Conservation (phyloP, 2,888 invertebrate genomes). For the Drosophila phalerata region DNA sequence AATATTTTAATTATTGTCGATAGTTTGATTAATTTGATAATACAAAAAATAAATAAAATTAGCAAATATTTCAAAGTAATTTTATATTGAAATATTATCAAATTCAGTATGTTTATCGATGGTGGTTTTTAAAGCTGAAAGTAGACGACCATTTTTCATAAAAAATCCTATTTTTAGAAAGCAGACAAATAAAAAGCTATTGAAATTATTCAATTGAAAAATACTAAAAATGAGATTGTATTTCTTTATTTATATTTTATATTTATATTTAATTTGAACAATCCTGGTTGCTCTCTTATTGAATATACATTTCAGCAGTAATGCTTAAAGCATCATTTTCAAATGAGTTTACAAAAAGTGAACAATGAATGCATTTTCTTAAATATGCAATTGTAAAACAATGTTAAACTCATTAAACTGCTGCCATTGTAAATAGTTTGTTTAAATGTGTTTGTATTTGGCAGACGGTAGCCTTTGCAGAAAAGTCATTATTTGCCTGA, state of each 20-base stretch:
- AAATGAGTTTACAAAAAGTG: conserved; percentile 19
- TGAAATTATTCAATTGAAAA: too few species aligned
- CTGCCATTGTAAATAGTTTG: conserved; percentile 27
- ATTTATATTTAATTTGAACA: too few species aligned
- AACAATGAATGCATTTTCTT: conserved; percentile 27
- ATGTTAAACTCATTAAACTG: conserved; percentile 48
- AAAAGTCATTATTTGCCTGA: conserved; percentile 59
- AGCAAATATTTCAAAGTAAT: too few species aligned
- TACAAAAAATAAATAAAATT: not conserved
- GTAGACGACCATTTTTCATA: too few species aligned
- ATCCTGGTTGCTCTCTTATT: not conserved
- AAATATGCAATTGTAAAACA: conserved; percentile 37
- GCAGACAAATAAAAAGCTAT: not conserved
- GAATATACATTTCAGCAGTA: not conserved
- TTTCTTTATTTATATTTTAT: not conserved
- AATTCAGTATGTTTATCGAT: too few species aligned
- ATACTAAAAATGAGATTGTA: too few species aligned
- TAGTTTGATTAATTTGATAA: not conserved
- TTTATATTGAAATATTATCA: too few species aligned
- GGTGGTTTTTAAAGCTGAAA: too few species aligned
- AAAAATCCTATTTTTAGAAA: too few species aligned
- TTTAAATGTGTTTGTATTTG: not conserved
- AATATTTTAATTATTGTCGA: not conserved
- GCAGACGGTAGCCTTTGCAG: conserved; percentile 11
- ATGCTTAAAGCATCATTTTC: not conserved